A percentile compares a stretch with the other conserved stretches of the same genome.
These are phyloP conservation scores for Staurois parvus DNA, from an alignment of 2,797 vertebrate species.

Conservation along the genomic window DNA sequence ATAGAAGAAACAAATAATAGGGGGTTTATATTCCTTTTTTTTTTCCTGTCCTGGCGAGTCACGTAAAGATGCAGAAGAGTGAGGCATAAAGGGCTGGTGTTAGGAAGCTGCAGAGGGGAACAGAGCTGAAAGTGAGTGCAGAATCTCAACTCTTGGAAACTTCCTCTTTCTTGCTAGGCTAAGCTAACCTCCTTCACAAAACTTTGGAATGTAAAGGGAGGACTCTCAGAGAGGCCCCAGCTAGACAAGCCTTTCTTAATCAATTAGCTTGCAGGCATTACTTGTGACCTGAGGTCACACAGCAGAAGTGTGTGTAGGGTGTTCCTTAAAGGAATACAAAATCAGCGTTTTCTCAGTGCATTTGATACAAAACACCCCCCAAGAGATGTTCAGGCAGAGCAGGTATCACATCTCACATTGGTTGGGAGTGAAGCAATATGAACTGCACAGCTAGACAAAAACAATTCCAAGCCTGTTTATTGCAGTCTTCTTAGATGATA, in stretches of 20 bases:
- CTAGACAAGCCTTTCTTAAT: constrained; percentile 93
- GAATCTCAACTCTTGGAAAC: constrained; percentile 89
- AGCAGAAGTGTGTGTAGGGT: constrained; percentile 81
- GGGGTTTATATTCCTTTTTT: constrained; percentile 1
- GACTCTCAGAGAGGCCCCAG: constrained; percentile 89
- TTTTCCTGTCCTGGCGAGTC: constrained; percentile 22
- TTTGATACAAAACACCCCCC: constrained; percentile 40
- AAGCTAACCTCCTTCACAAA: constrained; percentile 84
- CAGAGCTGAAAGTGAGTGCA: constrained; percentile 66
- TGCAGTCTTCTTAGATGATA: constrained; percentile 20
- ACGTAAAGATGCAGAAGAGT: constrained; percentile 61
- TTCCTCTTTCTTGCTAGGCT: constrained; percentile 86
- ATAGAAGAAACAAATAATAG: constrained; percentile 64
- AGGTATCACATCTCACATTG: constrained; percentile 51
- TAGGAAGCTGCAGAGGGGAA: constrained; percentile 69
- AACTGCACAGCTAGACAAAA: background rate
- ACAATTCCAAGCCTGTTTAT: constrained; percentile 29
- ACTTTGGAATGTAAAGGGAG: constrained; percentile 94
- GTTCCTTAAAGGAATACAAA: constrained; percentile 76
- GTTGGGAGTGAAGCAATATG: constrained; percentile 3
- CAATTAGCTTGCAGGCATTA: constrained; percentile 91
- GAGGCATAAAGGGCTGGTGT: constrained; percentile 65
- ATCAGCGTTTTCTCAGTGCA: constrained; percentile 53
- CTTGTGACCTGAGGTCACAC: constrained; percentile 92
- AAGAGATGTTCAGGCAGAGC: constrained; percentile 20